Conservation (phyloP, 2,113 vertebrate species). For the Phocoena phocoena region DNA sequence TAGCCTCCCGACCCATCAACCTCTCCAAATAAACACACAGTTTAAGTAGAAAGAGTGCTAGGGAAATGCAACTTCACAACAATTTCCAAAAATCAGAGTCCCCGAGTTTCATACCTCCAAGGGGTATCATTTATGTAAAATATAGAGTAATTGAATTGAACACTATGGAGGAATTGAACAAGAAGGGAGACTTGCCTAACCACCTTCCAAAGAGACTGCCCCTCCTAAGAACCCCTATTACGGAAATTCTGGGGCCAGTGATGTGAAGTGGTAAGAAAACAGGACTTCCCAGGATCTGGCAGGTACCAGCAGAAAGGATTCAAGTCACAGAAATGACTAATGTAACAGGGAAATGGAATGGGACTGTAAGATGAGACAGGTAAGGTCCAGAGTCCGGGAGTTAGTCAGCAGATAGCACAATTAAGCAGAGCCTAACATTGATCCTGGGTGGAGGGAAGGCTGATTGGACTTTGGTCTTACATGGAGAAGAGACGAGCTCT, state of each 20-base stretch:
- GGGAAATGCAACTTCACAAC: not conserved
- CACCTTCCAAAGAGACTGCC: not conserved
- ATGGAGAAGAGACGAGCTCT: not conserved
- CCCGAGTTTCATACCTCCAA: not conserved
- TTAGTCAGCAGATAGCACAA: not conserved
- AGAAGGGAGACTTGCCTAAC: not conserved
- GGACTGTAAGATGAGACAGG: not conserved
- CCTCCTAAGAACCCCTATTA: not conserved
- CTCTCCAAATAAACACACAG: not conserved
- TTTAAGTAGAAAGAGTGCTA: not conserved
- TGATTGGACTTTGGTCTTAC: not conserved
- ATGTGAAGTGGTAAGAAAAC: not conserved
- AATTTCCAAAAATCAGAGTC: not conserved
- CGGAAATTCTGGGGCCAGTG: not conserved
- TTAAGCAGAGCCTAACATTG: not conserved
- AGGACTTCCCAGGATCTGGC: not conserved
- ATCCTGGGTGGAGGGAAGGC: not conserved
- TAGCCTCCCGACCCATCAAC: not conserved
- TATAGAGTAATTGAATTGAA: not conserved
- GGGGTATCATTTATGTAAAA: not conserved
- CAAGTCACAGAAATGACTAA: not conserved
- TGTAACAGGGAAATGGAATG: not conserved
- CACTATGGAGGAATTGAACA: not conserved
- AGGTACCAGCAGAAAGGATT: not conserved
- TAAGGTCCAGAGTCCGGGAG: conserved; percentile 29